Conservation (phyloP, 2,113 vertebrate species). For the Semnornis frantzii region DNA sequence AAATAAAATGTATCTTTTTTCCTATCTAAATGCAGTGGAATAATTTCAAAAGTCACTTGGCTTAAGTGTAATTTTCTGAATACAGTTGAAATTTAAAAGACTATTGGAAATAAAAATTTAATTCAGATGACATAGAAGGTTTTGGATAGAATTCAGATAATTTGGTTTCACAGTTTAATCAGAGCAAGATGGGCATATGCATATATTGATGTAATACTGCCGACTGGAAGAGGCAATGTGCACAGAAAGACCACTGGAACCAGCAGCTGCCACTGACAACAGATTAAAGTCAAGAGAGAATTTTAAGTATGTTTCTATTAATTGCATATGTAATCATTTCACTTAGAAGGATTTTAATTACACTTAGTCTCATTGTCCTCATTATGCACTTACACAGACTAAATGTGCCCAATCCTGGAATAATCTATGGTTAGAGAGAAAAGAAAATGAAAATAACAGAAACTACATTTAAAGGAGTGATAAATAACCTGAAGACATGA, state of each 20-base stretch:
- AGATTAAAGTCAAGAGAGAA: constrained; percentile 18
- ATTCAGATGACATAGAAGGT: not conserved
- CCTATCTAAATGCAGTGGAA: not conserved
- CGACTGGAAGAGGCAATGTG: not conserved
- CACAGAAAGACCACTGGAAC: constrained; percentile 16
- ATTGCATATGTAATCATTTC: constrained; percentile 19
- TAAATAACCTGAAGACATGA: not conserved
- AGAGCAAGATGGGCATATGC: not conserved
- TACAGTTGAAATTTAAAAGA: not conserved
- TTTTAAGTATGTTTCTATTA: constrained; percentile 29
- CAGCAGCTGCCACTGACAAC: not conserved
- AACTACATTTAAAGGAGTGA: not conserved
- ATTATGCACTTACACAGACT: not conserved
- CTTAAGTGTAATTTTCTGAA: not conserved
- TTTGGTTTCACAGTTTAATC: constrained; percentile 11
- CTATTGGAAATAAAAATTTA: not conserved
- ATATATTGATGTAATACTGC: constrained; percentile 55
- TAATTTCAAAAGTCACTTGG: not conserved
- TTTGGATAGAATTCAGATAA: not conserved
- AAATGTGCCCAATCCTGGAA: not conserved
- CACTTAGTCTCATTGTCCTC: not conserved
- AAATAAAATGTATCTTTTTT: not conserved
- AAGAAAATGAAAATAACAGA: not conserved
- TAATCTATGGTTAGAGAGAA: not conserved
- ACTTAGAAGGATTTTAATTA: constrained; percentile 35